Conservation (phyloP, 2,797 vertebrate genomes). For the Philypnodon macrostomus region DNA sequence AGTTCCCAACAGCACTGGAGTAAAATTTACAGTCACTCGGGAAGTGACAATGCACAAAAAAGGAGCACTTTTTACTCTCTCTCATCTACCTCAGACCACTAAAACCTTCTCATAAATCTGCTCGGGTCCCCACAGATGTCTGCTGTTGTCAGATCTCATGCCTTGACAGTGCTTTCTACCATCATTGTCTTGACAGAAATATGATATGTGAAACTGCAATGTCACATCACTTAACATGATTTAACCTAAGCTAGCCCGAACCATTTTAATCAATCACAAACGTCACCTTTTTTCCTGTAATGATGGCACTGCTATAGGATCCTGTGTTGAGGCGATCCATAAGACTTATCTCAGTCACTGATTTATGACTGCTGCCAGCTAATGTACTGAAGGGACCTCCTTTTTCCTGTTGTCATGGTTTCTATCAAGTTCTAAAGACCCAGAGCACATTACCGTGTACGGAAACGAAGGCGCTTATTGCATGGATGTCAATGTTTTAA, state of each 20-base stretch:
- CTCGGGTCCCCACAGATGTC: constrained; percentile 77
- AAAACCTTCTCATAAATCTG: constrained; percentile 93
- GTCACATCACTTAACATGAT: constrained; percentile 97
- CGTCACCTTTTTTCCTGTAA: constrained; percentile 88
- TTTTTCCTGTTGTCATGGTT: constrained; percentile 61
- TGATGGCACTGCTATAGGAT: constrained; percentile 86
- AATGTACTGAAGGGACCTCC: constrained; percentile 66
- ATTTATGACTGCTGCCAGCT: constrained; percentile 82
- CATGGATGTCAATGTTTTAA: too few relatives aligned
- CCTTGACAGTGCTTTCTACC: constrained; percentile 91
- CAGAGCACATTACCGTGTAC: too few relatives aligned
- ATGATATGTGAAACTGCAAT: constrained; percentile 94
- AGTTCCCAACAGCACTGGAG: constrained; percentile 84
- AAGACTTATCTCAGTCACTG: constrained; percentile 83
- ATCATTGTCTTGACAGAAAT: constrained; percentile 97
- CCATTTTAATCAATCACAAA: constrained; percentile 98
- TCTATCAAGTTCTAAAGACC: too few relatives aligned
- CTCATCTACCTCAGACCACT: constrained; percentile 76
- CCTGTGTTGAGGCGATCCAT: constrained; percentile 88
- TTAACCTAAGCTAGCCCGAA: constrained; percentile 86
- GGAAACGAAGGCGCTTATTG: too few relatives aligned
- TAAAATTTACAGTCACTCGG: constrained; percentile 92
- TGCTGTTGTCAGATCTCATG: constrained; percentile 92
- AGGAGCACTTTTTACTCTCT: constrained; percentile 87
- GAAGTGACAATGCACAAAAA: constrained; percentile 93